Evolutionary conservation across 2,888 invertebrate genomes (phyloP).

Genomic region (Desoria tigrina): DNA sequence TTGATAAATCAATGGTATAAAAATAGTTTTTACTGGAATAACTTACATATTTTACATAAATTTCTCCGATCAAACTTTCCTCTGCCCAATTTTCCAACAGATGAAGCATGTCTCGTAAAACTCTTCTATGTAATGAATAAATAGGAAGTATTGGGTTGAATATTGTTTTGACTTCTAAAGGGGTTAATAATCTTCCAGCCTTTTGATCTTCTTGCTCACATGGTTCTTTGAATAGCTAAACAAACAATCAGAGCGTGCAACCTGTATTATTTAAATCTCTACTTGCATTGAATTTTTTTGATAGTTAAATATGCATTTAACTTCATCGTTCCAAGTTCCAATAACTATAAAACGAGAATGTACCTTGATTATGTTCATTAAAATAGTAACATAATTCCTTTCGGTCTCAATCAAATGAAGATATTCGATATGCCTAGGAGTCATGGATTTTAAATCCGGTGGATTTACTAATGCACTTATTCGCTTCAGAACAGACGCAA

Average conservation of each 20-base stretch:
- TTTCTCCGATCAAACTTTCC: conserved; percentile 80
- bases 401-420: conserved; percentile 94
- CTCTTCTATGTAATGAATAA: conserved; percentile 84
- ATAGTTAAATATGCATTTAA: conserved; percentile 17
- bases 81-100: conserved; percentile 82
- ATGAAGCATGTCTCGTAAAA: conserved; percentile 66
- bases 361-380: conserved; percentile 88
- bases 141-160: conserved; percentile 95
- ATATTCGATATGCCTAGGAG: conserved; percentile 76
- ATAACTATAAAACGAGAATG: conserved; percentile 57
- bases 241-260: conserved; percentile 46
- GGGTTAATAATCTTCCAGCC: conserved; percentile 76
- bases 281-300: not conserved
- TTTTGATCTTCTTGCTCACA: conserved; percentile 83
- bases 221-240: conserved; percentile 88
- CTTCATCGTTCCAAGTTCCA: not conserved
- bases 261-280: conserved; percentile 18
- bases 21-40: not conserved
- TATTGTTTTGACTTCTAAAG: conserved; percentile 89
- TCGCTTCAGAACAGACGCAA: conserved; percentile 45
- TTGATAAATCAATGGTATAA: no score
- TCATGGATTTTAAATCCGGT: conserved; percentile 63
- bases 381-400: conserved; percentile 92
- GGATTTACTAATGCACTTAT: conserved; percentile 36
- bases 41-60: conserved; percentile 75